These are phyloP conservation scores for Lamprologus tigripictilis DNA, from an alignment of 2,113 vertebrate genomes.

Conservation along the genomic window DNA sequence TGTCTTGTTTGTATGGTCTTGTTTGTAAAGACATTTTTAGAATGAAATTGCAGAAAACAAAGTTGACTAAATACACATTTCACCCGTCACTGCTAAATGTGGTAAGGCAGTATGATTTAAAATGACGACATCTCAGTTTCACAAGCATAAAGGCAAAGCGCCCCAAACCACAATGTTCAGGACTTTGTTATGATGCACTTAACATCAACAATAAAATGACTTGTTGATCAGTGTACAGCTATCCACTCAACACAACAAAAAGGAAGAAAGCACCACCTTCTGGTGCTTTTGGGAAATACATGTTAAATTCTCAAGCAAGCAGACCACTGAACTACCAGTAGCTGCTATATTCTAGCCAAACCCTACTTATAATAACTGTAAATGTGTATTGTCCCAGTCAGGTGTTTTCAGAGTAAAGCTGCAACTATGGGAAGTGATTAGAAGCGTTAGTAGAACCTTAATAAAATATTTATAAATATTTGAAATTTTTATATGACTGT, in stretches of 20 bases:
- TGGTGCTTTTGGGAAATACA: not conserved
- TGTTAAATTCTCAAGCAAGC: not conserved
- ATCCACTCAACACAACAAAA: not conserved
- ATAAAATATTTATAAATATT: not conserved
- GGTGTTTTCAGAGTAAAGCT: not conserved
- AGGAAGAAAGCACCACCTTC: not conserved
- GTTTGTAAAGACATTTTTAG: not conserved
- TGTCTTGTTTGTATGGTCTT: not conserved
- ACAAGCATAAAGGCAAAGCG: not conserved
- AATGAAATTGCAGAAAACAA: not conserved
- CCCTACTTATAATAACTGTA: not conserved
- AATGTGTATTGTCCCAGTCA: not conserved
- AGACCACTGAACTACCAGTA: not conserved
- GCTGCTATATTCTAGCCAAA: not conserved
- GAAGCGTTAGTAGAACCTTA: not conserved
- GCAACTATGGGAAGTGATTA: fast-evolving
- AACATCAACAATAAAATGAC: not conserved
- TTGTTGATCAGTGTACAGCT: fast-evolving
- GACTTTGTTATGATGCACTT: not conserved
- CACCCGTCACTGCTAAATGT: not conserved
- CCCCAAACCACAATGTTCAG: not conserved
- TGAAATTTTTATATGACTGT: fast-evolving
- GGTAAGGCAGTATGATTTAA: not conserved
- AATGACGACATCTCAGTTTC: not conserved
- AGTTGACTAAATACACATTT: not conserved